Evolutionary conservation across 2,888 invertebrate species (phyloP).

Genomic region (Alloscopus bannaensis): DNA sequence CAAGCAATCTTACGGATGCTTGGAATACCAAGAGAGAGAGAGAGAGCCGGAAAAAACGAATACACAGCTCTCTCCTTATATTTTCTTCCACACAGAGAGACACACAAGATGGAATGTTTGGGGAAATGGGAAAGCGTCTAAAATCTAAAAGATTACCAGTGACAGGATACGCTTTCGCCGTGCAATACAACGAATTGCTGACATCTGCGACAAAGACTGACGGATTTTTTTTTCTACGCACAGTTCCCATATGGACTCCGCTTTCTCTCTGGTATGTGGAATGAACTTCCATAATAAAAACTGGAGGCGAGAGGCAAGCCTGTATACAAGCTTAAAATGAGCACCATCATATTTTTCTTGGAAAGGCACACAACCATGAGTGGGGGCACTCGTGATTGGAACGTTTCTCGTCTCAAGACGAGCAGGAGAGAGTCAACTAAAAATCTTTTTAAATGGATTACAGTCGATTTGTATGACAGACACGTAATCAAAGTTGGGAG

Average conservation of each 20-base stretch:
- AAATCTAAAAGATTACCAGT: slow-evolving; percentile 21
- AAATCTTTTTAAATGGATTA: slow-evolving; percentile 31
- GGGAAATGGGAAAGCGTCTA: slow-evolving; percentile 6
- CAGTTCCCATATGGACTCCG: no score
- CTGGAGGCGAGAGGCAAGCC: no score
- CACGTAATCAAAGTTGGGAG: slow-evolving; percentile 45
- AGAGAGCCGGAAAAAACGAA: no score
- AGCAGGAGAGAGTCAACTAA: slow-evolving; percentile 1
- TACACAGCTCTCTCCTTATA: no score
- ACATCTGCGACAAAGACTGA: slow-evolving; percentile 4
- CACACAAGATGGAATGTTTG: neutral
- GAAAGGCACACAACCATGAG: no score
- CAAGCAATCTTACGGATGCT: no score
- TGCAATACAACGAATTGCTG: slow-evolving; percentile 1
- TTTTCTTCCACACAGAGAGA: no score
- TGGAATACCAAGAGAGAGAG: no score
- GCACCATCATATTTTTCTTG: neutral
- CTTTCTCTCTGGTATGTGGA: neutral
- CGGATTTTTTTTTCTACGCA: slow-evolving; percentile 6
- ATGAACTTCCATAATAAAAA: neutral
- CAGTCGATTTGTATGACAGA: slow-evolving; percentile 31
- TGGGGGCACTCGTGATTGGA: no score
- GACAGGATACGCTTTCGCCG: slow-evolving; percentile 7
- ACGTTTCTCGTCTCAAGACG: no score
- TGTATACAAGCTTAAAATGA: slow-evolving; percentile 7